phyloP scores from a whole-genome alignment of 2,113 vertebrate genomes.

The Leucopsar rothschildi region DNA sequence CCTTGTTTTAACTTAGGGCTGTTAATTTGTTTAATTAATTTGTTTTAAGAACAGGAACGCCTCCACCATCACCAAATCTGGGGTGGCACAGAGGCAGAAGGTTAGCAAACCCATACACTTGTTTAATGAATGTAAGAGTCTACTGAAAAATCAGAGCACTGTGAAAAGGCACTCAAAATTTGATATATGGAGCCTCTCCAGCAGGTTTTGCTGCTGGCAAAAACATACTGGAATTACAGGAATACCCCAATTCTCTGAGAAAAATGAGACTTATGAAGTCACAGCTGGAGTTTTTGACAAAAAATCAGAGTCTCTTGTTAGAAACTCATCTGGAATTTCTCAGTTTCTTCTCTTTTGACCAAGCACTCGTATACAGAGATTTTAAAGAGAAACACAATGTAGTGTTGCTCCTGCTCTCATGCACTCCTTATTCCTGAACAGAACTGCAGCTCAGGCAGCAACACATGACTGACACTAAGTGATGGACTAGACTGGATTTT shows the following conservation, averaged over 20 bases:
- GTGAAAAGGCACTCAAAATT: background rate
- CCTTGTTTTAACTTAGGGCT: background rate
- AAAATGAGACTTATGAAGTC: background rate
- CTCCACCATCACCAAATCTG: background rate
- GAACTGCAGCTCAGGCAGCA: background rate
- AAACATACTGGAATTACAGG: background rate
- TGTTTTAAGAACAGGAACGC: background rate
- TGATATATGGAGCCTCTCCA: background rate
- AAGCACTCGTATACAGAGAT: background rate
- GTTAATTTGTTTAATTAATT: background rate
- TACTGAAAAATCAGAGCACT: background rate
- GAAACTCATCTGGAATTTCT: background rate
- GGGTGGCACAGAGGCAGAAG: background rate
- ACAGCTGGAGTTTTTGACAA: background rate
- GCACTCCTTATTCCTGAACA: background rate
- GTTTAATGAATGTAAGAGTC: background rate
- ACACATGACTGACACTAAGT: background rate
- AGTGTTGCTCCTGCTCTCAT: background rate
- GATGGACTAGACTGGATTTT: background rate
- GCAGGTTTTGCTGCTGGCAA: background rate
- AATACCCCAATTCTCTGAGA: background rate
- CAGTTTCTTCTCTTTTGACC: background rate
- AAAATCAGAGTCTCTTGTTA: background rate
- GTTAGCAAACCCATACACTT: background rate
- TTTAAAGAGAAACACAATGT: background rate